Conservation (phyloP, 1,140 invertebrate genomes). For the Neelides sp. region DNA sequence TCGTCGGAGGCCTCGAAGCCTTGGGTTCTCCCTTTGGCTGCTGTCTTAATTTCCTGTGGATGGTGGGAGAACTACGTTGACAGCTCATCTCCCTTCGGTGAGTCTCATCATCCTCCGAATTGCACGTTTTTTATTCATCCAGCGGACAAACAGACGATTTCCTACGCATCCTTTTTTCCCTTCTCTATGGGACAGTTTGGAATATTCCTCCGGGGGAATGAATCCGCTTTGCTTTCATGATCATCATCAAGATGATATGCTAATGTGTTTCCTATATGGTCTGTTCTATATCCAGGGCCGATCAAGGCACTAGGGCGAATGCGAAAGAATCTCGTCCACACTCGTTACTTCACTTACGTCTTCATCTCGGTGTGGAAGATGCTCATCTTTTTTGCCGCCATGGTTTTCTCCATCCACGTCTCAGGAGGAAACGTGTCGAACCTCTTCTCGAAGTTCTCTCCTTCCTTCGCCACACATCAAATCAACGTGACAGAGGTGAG, state of each 20-base stretch:
- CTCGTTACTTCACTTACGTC: conserved; percentile 75
- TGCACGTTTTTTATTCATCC: conserved; percentile 3
- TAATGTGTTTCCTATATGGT: too few species aligned
- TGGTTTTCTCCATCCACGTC: conserved; percentile 57
- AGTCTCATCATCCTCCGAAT: conserved; percentile 1
- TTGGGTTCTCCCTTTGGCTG: conserved; percentile 74
- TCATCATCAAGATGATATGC: too few species aligned
- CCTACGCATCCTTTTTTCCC: too few species aligned
- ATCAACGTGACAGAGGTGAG: conserved; percentile 60
- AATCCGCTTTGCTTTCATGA: too few species aligned
- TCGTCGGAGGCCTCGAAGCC: conserved; percentile 38
- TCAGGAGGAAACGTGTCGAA: conserved; percentile 60
- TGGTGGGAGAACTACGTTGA: conserved; percentile 98
- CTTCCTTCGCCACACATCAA: conserved; percentile 61
- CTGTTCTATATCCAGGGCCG: too few species aligned
- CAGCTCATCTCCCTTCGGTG: conserved; percentile 59
- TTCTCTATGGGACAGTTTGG: too few species aligned
- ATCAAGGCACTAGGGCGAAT: conserved; percentile 65
- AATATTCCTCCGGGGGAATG: too few species aligned
- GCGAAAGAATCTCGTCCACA: conserved; percentile 63
- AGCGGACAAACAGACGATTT: too few species aligned
- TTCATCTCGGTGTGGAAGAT: conserved; percentile 84
- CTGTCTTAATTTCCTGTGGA: conserved; percentile 72
- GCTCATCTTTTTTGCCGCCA: conserved; percentile 58
- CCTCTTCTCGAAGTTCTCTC: conserved; percentile 59